Conservation (phyloP, 2,888 invertebrate genomes). For the Acrocyrtus sp. region DNA sequence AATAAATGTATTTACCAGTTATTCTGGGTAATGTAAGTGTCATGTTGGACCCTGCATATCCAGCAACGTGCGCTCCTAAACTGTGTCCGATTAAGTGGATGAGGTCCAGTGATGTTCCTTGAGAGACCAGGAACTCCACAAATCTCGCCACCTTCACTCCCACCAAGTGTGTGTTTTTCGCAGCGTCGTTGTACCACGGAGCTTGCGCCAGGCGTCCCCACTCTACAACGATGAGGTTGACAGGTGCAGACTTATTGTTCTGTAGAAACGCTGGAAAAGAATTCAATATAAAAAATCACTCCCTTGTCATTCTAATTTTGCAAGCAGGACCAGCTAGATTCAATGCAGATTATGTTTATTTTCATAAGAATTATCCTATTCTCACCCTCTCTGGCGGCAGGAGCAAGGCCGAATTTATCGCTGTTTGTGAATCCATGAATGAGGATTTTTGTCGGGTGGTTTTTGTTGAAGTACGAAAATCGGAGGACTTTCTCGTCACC, state of each 20-base stretch:
- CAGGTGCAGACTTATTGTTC: slow-evolving; percentile 65
- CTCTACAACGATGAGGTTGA: slow-evolving; percentile 72
- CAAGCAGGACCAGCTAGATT: too few relatives aligned
- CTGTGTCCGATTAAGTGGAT: slow-evolving; percentile 74
- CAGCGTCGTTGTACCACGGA: slow-evolving; percentile 73
- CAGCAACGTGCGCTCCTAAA: slow-evolving; percentile 74
- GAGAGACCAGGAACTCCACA: slow-evolving; percentile 72
- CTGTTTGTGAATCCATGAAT: slow-evolving; percentile 57
- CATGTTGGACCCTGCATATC: slow-evolving; percentile 73
- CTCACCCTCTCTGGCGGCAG: slow-evolving; percentile 42
- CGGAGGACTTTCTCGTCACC: slow-evolving; percentile 11
- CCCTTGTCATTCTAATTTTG: background rate
- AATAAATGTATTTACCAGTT: slow-evolving; percentile 27
- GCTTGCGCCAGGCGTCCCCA: slow-evolving; percentile 72
- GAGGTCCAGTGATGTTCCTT: slow-evolving; percentile 70
- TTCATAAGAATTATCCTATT: too few relatives aligned
- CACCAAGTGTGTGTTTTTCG: slow-evolving; percentile 72
- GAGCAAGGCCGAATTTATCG: slow-evolving; percentile 39
- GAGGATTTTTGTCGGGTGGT: slow-evolving; percentile 50
- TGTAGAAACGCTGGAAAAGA: slow-evolving; percentile 67
- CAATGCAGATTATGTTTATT: too few relatives aligned
- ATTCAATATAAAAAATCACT: too few relatives aligned
- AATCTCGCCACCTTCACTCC: slow-evolving; percentile 72
- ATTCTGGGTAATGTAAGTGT: slow-evolving; percentile 64
- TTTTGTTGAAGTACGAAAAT: slow-evolving; percentile 32